Evolutionary conservation across 2,113 vertebrate genomes (phyloP), one percentile per base, ranked within the genome.

Genomic region (Aptenodytes patagonicus): DNA sequence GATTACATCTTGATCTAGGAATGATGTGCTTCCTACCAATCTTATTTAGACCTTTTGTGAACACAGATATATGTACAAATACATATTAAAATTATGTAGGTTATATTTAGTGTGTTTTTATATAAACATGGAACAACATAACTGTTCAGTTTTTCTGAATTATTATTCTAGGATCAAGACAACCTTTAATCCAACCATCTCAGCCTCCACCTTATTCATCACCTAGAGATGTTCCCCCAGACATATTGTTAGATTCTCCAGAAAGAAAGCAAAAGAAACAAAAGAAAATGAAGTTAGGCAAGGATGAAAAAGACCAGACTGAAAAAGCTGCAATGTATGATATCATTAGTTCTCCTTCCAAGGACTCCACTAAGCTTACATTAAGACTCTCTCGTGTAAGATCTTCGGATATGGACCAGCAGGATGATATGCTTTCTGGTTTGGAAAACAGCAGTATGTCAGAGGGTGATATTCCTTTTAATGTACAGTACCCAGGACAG

Each of bases 301-400:
- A 99, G 97, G 99, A 99, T 95, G 99, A 99, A 98, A 98, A 98
- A 95, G 99, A 99, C 78, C 98, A 99, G 97, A 99, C 98, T 95
- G 99, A 99, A 97, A 99, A 99, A 97, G 99, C 99, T 93, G 98
- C 99, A 87, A 99, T 99, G 99, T 99, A 99, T 94, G 99, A 99
- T 98, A 99, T 99, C 95, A 99, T 99, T 97, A 99, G 99, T 97
- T 99, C 99, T 96, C 99, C 99, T 91, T 98, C 99, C 96, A 99
- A 99, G 98, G 99, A 99, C 98, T 99, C 99, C 14, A 99, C 98
- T 92, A 99, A 99, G 97, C 99, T 99, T 95, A 99, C 99, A 25
- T 98, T 99, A 98, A 99, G 99, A 98, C 98, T 99, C 84, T 99
- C 99, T 93, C 98, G 99, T 97, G 98, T 99, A 97, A 99, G 99